Conservation (phyloP, 2,113 vertebrate species). For the Alethe diademata region DNA sequence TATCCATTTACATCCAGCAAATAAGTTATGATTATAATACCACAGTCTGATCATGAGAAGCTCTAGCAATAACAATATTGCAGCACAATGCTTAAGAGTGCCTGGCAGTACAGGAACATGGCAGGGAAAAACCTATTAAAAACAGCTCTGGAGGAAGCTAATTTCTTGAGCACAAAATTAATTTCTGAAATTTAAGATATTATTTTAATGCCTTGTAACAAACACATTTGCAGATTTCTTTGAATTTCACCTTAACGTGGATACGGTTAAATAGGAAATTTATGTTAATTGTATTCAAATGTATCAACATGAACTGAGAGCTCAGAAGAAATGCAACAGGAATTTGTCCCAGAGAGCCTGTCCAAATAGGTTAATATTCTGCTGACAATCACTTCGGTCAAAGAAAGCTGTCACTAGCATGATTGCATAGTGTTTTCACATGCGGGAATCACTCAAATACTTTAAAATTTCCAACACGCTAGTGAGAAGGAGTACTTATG, state of each 20-base stretch:
- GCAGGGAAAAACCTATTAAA: background rate
- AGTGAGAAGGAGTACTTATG: background rate
- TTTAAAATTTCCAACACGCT: background rate
- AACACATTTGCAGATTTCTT: background rate
- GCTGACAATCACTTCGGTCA: background rate
- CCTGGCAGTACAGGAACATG: background rate
- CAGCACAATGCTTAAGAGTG: background rate
- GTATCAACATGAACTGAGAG: background rate
- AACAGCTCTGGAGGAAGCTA: background rate
- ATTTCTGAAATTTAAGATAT: conserved; percentile 5
- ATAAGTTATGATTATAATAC: conserved; percentile 48
- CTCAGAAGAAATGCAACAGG: background rate
- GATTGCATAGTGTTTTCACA: background rate
- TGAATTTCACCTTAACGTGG: background rate
- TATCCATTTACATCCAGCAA: conserved; percentile 52
- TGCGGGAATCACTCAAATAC: background rate
- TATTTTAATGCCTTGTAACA: background rate
- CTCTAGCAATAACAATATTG: conserved; percentile 23
- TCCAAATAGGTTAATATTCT: background rate
- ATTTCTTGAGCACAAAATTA: background rate
- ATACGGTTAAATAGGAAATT: background rate
- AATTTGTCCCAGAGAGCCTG: background rate
- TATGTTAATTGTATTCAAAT: background rate
- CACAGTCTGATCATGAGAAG: background rate
- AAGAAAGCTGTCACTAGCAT: background rate